A percentile compares a stretch with the other conserved stretches of the same genome.
Evolutionary conservation across 2,888 invertebrate genomes (phyloP).

Genomic region (Acronicta aceris): DNA sequence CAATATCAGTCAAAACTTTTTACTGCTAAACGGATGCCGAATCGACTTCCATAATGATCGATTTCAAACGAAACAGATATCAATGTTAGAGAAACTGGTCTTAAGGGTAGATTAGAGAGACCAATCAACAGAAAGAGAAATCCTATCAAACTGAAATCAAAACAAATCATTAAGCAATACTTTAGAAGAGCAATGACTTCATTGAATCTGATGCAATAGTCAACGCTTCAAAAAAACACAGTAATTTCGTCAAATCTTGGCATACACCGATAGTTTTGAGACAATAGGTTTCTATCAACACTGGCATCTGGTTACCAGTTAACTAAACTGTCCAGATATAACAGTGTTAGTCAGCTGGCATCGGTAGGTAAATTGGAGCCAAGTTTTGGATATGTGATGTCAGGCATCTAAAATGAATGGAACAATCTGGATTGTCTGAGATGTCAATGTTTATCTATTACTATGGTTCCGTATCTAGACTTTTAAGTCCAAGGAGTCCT

Average conservation of each 20-base stretch:
- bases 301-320: conserved; percentile 34
- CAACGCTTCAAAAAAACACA: conserved; percentile 29
- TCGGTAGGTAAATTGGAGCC: conserved; percentile 28
- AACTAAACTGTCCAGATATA: conserved; percentile 37
- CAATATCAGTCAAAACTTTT: too few species aligned
- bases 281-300: conserved; percentile 45
- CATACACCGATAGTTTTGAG: conserved; percentile 30
- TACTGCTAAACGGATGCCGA: too few species aligned
- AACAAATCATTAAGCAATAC: not conserved
- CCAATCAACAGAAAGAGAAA: not conserved
- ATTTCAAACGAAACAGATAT: too few species aligned
- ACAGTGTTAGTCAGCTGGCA: conserved; percentile 44
- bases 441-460: not conserved
- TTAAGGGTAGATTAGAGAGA: not conserved
- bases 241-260: conserved; percentile 40
- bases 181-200: conserved; percentile 28
- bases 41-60: too few species aligned
- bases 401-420: conserved; percentile 15
- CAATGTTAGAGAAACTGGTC: too few species aligned
- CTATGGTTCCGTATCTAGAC: too few species aligned
- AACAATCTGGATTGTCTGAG: conserved; percentile 13
- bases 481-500: too few species aligned
- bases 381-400: conserved; percentile 43
- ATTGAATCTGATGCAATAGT: conserved; percentile 38
- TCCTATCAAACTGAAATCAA: not conserved